Conservation (phyloP, 2,113 vertebrate genomes). For the Boleophthalmus pectinirostris region DNA sequence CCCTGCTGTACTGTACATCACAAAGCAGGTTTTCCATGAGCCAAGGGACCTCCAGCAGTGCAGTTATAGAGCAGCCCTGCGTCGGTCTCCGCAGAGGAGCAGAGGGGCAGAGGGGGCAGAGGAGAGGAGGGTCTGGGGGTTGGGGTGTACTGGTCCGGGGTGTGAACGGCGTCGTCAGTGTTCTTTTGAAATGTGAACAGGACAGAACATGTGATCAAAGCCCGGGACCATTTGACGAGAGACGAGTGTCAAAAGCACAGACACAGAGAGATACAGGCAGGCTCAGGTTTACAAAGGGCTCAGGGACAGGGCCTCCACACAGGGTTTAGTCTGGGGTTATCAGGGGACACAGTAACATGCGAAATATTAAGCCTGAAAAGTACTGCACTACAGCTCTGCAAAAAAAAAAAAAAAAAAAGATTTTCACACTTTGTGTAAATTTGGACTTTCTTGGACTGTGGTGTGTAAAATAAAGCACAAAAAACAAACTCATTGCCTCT, state of each 20-base stretch:
- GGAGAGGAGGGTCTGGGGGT: neutral
- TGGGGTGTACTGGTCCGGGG: slow-evolving; percentile 29
- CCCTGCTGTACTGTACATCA: neutral
- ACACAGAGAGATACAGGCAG: slow-evolving; percentile 6
- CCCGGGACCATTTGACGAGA: slow-evolving; percentile 48
- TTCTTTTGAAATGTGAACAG: slow-evolving; percentile 40
- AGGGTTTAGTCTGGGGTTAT: neutral
- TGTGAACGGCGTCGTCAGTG: slow-evolving; percentile 51
- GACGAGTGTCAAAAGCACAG: slow-evolving; percentile 44
- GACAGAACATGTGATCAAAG: slow-evolving; percentile 62
- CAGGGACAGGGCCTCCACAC: neutral
- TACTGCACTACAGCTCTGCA: neutral
- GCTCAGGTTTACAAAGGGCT: slow-evolving; percentile 39
- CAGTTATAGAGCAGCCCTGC: slow-evolving; percentile 6
- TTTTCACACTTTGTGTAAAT: neutral
- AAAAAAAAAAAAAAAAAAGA: neutral
- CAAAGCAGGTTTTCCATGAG: neutral
- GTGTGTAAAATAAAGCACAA: neutral
- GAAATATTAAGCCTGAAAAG: neutral
- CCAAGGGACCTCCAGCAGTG: neutral
- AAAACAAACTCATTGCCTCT: too few species aligned
- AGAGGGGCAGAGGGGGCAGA: neutral
- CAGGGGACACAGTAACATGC: neutral
- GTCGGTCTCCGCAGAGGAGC: neutral
- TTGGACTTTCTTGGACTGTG: neutral